phyloP scores from a whole-genome alignment of 2,113 vertebrate genomes.

The Cygnus atratus region DNA sequence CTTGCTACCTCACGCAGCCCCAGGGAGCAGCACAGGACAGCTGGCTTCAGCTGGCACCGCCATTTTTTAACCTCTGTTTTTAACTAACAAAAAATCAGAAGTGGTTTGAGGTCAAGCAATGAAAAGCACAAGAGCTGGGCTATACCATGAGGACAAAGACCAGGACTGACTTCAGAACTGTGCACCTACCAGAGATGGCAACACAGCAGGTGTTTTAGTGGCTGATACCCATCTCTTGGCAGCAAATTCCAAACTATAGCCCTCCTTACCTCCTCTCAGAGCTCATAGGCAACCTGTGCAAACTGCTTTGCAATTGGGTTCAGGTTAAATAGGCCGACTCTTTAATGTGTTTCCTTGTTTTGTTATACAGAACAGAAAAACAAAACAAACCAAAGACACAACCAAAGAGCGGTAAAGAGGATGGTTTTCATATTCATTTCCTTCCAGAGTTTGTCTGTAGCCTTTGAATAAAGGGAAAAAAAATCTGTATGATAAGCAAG shows the following conservation, averaged over 20 bases:
- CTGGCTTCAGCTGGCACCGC: neutral
- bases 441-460: neutral
- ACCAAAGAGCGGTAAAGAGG: neutral
- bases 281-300: neutral
- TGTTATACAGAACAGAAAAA: neutral
- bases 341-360: neutral
- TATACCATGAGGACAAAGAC: neutral
- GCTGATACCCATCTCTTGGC: neutral
- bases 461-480: neutral
- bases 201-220: neutral
- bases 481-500: conserved; percentile 7
- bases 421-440: neutral
- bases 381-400: neutral
- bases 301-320: neutral
- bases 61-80: neutral
- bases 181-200: accelerated
- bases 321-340: neutral
- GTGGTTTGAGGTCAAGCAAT: accelerated
- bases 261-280: neutral
- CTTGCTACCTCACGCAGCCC: too few species aligned
- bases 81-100: neutral
- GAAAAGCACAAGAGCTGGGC: neutral
- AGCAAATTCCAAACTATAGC: neutral
- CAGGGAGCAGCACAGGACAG: neutral
- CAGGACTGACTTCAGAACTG: neutral